A percentile compares a stretch with the other conserved stretches of the same genome.
These are phyloP conservation scores for Amazona vittata DNA, from an alignment of 2,113 vertebrate species.

Conservation along the genomic window DNA sequence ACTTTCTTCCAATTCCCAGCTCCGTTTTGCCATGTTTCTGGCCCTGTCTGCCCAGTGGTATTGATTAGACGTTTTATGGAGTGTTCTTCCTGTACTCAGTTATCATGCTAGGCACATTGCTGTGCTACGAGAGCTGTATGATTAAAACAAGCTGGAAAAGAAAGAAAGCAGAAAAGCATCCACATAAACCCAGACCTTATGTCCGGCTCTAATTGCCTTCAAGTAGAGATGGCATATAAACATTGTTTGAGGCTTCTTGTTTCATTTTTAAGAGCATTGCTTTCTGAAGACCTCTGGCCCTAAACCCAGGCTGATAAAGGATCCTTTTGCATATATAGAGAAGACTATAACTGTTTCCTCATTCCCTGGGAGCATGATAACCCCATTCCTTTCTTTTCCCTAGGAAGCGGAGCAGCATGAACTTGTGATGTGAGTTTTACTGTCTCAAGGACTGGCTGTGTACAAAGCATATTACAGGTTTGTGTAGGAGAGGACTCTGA, in stretches of 20 bases:
- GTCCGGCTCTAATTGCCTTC: conserved; percentile 1
- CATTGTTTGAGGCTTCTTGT: background rate
- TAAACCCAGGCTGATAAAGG: background rate
- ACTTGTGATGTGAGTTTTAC: background rate
- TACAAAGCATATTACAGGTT: background rate
- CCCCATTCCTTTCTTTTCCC: background rate
- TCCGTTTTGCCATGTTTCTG: background rate
- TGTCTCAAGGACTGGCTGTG: background rate
- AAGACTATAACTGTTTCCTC: background rate
- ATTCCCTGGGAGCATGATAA: background rate
- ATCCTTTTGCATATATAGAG: background rate
- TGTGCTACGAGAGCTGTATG: background rate
- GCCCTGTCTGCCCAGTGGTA: background rate
- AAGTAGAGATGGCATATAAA: background rate
- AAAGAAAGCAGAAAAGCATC: background rate
- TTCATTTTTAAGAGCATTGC: background rate
- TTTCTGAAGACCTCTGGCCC: background rate
- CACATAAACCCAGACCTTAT: background rate
- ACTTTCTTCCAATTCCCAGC: background rate
- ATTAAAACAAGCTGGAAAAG: background rate
- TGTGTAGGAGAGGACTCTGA: background rate
- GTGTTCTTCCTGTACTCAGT: background rate
- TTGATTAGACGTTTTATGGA: conserved; percentile 15
- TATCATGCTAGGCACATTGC: background rate
- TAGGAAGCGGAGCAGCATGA: background rate